These are phyloP conservation scores for Carpatolechia fugitivella DNA, from an alignment of 2,888 invertebrate species.

Conservation along the genomic window DNA sequence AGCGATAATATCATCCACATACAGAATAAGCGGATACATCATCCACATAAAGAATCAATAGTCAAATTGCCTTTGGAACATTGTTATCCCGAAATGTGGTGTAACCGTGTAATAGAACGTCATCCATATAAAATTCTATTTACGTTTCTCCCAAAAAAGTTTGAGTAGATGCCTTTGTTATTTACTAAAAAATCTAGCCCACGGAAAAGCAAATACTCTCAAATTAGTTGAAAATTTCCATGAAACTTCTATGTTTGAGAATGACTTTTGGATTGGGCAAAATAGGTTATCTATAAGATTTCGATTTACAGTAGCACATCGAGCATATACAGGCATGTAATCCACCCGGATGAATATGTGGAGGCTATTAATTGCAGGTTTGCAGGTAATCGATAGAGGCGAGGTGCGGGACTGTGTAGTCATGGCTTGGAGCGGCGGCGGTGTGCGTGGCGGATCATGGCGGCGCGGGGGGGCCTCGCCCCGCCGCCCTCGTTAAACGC, in stretches of 20 bases:
- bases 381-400: slow-evolving; percentile 71
- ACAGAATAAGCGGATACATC: background rate
- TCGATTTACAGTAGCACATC: slow-evolving; percentile 30
- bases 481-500: slow-evolving; percentile 74
- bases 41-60: no score
- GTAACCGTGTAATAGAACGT: background rate
- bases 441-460: slow-evolving; percentile 77
- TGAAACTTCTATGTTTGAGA: no score
- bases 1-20: background rate
- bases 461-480: slow-evolving; percentile 71
- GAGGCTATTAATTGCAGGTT: slow-evolving; percentile 76
- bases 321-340: slow-evolving; percentile 65
- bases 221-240: no score
- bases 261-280: no score
- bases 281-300: no score
- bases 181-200: no score
- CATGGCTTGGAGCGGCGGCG: slow-evolving; percentile 37
- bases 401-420: slow-evolving; percentile 19
- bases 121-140: no score
- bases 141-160: no score
- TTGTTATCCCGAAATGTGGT: no score
- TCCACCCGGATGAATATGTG: slow-evolving; percentile 67
- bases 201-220: no score
- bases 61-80: no score
- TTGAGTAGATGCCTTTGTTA: no score